Base-by-base conservation (phyloP, 2,888 invertebrate species). In the Drosophila picticornis region DNA sequence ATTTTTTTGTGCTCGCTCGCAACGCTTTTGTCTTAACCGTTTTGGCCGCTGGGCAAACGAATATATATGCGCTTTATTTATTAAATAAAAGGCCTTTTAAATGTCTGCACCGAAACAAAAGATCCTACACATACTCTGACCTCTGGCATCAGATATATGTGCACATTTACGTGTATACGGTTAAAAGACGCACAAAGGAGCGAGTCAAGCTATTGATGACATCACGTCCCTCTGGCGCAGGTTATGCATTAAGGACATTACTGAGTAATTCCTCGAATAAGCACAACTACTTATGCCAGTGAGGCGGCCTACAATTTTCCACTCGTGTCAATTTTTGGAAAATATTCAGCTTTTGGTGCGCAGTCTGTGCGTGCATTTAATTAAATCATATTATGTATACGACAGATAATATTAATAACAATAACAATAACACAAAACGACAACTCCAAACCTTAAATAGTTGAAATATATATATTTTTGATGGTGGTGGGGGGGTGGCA, bases 61-160 rank as follows among this genome's bases (percentile, higher is more conserved):
- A 78, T 78, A 84, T 75, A 78, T 75, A 76, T 71, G 67, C 76
- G 75, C 61, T 83, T 81, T 78, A 84, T 84, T 87, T 87, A 87
- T 86, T 81, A 77, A 80, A 86, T 85, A 79, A 81, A 83, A 77
- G 73, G 36, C 51, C 63, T 71, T 75, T 72, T 81, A 69, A 83
- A 80, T 79, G 80, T 61, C 66, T 69, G 62, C 63, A 77, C 46
- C 68, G 46, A 46, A 58, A 64, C 48, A 58, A 66, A 62, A 66
- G 52, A 50, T 48, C 59, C 62, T 50, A 36, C 62, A 36, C 62
- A 50, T 53, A 34, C 57, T 58, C 58, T 58, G 72, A 79, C 65
- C 75, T 65, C 68, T 50, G 65, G 48, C 68, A 66, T 19, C 57
- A 50, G 65, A 51, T 59, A 29, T 38, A 7, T 25, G 46, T 22